Evolutionary conservation across 2,888 invertebrate genomes (phyloP).

Genomic region (Tridacna crocea): DNA sequence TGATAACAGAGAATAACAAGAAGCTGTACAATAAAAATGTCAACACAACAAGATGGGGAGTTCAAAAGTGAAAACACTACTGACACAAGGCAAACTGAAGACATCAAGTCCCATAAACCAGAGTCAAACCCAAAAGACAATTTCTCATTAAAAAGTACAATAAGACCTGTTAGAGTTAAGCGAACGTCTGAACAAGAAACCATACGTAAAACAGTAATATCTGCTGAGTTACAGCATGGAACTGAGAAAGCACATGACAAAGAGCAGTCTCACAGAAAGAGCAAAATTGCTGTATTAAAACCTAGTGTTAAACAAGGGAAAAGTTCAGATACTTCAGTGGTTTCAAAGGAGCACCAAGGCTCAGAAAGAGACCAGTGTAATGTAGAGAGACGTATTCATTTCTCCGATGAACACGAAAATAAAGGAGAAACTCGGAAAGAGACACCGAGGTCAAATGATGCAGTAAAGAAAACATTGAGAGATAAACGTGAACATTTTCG

Average conservation of each 20-base stretch:
- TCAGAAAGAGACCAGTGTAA: background rate
- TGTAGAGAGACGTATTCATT: constrained; percentile 19
- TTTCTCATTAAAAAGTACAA: background rate
- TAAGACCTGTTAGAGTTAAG: constrained; percentile 14
- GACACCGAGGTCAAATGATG: background rate
- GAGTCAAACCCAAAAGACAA: background rate
- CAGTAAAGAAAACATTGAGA: background rate
- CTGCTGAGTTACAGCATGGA: background rate
- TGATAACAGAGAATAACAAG: background rate
- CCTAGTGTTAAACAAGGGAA: constrained; percentile 5
- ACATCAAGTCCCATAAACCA: background rate
- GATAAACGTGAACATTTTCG: constrained; percentile 14
- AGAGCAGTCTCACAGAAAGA: background rate
- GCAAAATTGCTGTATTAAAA: constrained; percentile 17
- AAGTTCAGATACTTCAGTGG: background rate
- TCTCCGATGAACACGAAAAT: constrained; percentile 18
- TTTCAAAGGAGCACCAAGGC: background rate
- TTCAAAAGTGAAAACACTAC: background rate
- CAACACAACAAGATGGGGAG: background rate
- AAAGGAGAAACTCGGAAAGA: background rate
- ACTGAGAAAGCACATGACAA: background rate
- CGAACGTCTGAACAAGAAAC: background rate
- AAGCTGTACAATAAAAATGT: background rate
- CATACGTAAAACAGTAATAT: background rate
- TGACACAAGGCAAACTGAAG: background rate